phyloP scores from a whole-genome alignment of 2,888 invertebrate species.

The Apodemia mormo region DNA sequence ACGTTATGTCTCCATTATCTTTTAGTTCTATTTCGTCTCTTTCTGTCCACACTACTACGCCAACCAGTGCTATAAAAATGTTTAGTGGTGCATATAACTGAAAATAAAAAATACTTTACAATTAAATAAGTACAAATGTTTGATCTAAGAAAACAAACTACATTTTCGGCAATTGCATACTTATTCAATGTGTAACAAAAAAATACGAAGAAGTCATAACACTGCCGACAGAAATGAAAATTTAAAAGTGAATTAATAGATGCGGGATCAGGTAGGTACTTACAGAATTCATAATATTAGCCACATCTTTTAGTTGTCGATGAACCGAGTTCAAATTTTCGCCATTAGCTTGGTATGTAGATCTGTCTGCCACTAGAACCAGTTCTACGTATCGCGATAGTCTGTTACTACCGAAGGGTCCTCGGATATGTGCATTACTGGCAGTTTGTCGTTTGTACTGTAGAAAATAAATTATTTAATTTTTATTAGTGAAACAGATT shows the following conservation, averaged over 20 bases:
- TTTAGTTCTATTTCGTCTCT: slow-evolving; percentile 91
- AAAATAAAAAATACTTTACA: slow-evolving; percentile 37
- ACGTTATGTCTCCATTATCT: slow-evolving; percentile 87
- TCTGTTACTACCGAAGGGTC: background rate
- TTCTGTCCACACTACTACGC: slow-evolving; percentile 97
- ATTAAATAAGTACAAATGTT: no score
- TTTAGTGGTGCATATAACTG: slow-evolving; percentile 97
- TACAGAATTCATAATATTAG: slow-evolving; percentile 4
- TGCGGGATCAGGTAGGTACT: no score
- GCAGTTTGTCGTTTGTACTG: background rate
- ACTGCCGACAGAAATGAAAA: no score
- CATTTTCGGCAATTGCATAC: no score
- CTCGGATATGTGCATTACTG: background rate
- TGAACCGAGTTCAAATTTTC: background rate
- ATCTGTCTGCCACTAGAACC: background rate
- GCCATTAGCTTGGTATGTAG: background rate
- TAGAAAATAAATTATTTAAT: no score
- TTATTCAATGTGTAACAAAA: no score
- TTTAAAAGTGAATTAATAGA: no score
- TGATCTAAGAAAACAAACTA: no score
- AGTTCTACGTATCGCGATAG: slow-evolving; percentile 3
- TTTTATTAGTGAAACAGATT: no score
- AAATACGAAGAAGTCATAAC: no score
- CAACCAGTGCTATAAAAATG: slow-evolving; percentile 97
- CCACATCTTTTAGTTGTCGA: background rate